Evolutionary conservation across 2,888 invertebrate genomes (phyloP).

Genomic region (Idaea biselata): DNA sequence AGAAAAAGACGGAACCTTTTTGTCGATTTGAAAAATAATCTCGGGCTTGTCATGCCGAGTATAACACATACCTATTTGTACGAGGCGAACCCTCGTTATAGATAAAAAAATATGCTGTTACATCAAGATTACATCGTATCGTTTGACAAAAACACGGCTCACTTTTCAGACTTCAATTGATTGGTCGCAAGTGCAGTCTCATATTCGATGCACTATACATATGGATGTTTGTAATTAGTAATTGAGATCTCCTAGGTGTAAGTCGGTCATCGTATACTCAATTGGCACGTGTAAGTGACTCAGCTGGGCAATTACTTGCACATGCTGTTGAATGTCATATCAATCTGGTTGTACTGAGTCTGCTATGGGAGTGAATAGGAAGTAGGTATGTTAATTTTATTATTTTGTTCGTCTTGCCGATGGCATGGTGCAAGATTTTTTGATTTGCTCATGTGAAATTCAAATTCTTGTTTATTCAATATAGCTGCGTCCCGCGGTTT

Average conservation of each 20-base stretch:
- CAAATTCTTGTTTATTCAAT: too few relatives aligned
- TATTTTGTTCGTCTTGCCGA: neutral
- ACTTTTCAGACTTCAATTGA: neutral
- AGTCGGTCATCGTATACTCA: conserved; percentile 23
- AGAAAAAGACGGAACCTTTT: too few relatives aligned
- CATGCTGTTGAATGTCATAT: neutral
- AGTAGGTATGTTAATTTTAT: conserved; percentile 4
- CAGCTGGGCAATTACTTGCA: conserved; percentile 4
- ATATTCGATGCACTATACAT: neutral
- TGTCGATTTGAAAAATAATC: too few relatives aligned
- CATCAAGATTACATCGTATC: too few relatives aligned
- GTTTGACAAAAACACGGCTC: neutral
- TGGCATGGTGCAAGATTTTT: neutral
- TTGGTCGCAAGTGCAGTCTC: neutral
- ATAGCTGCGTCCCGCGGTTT: too few relatives aligned
- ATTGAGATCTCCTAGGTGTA: conserved; percentile 24
- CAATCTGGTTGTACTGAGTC: neutral
- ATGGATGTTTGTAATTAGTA: conserved; percentile 15
- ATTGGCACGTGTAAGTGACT: neutral
- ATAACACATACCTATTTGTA: too few relatives aligned
- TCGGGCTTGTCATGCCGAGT: too few relatives aligned
- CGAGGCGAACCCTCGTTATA: too few relatives aligned
- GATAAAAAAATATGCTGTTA: too few relatives aligned
- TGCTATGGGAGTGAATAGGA: conserved; percentile 1
- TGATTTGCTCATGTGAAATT: too few relatives aligned